phyloP scores from a whole-genome alignment of 2,888 invertebrate species.

The Oegoconia quadripuncta region DNA sequence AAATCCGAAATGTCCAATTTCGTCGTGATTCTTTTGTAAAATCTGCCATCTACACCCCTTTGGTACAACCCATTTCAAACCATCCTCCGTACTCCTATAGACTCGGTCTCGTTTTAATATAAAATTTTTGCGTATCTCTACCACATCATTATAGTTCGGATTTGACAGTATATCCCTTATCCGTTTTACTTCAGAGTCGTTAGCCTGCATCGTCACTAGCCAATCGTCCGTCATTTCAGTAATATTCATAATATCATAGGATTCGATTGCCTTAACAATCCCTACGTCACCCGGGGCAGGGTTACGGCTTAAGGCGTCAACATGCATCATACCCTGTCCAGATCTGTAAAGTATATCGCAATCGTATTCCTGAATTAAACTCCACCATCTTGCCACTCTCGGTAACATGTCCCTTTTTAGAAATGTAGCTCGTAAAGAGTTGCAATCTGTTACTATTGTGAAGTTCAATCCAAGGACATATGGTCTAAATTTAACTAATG shows the following conservation, averaged over 20 bases:
- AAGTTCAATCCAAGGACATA: conserved; percentile 16
- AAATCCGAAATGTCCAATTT: conserved; percentile 15
- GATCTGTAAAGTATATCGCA: conserved; percentile 27
- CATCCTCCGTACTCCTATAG: neutral
- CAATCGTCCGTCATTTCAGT: neutral
- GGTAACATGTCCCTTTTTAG: conserved; percentile 23
- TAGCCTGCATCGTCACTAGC: neutral
- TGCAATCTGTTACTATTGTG: conserved; percentile 19
- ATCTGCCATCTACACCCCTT: conserved; percentile 16
- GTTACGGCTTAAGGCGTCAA: conserved; percentile 35
- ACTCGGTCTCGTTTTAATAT: neutral
- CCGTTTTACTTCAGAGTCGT: neutral
- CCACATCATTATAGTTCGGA: neutral
- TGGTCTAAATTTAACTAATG: conserved; percentile 13
- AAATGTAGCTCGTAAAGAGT: conserved; percentile 2
- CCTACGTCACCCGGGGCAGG: too few species aligned
- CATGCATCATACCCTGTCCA: conserved; percentile 29
- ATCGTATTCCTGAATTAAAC: conserved; percentile 29
- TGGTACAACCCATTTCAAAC: conserved; percentile 7
- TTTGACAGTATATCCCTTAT: neutral
- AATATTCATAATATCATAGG: neutral
- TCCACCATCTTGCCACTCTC: conserved; percentile 36
- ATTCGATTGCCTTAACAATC: neutral
- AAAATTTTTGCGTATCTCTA: neutral
- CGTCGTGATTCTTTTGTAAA: conserved; percentile 11